phyloP scores from a whole-genome alignment of 1,140 invertebrate genomes.

The Liolophura sinensis region DNA sequence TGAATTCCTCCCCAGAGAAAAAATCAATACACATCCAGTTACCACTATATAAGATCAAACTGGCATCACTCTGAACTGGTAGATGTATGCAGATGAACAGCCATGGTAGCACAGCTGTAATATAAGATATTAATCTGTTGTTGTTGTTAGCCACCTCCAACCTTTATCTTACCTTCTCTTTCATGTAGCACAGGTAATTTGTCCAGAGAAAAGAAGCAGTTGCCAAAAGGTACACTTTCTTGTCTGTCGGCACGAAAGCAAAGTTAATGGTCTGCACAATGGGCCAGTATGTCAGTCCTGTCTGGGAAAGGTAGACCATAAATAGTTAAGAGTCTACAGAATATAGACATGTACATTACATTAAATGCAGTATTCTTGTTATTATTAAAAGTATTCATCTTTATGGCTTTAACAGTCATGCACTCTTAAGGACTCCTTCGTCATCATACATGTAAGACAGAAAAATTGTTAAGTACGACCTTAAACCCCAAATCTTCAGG shows the following conservation, averaged over 20 bases:
- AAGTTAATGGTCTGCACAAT: conserved; percentile 24
- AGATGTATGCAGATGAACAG: too few relatives aligned
- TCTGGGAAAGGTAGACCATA: conserved; percentile 18
- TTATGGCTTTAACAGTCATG: too few relatives aligned
- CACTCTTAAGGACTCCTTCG: too few relatives aligned
- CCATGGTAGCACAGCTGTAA: background rate
- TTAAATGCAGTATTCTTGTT: too few relatives aligned
- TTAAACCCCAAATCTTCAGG: too few relatives aligned
- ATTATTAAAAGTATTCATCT: too few relatives aligned
- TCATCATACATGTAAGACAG: too few relatives aligned
- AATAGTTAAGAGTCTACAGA: too few relatives aligned
- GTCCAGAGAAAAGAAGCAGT: conserved; percentile 27
- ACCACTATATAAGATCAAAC: background rate
- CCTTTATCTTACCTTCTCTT: conserved; percentile 12
- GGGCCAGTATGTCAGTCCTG: conserved; percentile 26
- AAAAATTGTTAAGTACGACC: too few relatives aligned
- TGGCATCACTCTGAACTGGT: background rate
- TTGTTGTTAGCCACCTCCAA: too few relatives aligned
- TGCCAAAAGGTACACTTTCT: conserved; percentile 11
- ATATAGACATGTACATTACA: too few relatives aligned
- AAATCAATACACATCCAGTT: background rate
- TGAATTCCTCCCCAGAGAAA: background rate
- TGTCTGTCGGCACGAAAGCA: conserved; percentile 16
- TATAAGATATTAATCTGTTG: too few relatives aligned
- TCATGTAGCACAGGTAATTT: conserved; percentile 31